A percentile compares a stretch with the other conserved stretches of the same genome.
phyloP scores from a whole-genome alignment of 1,140 invertebrate species.

The Lasioglossum baleicum region DNA sequence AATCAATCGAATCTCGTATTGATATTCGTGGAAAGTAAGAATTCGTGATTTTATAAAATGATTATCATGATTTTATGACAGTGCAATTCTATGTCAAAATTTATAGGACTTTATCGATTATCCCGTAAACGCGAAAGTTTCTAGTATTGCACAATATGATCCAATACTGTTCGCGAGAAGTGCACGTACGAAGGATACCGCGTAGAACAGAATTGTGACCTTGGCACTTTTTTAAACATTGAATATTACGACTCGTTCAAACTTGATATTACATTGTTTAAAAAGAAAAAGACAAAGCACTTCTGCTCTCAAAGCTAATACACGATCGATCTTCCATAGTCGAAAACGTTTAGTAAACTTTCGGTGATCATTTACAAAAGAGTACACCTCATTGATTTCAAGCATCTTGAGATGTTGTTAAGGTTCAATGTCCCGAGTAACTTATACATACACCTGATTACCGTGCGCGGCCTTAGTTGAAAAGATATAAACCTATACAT shows the following conservation, averaged over 20 bases:
- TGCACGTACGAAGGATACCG: slow-evolving; percentile 1
- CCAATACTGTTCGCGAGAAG: slow-evolving; percentile 6
- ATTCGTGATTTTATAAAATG: not conserved
- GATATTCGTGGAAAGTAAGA: not conserved
- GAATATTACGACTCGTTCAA: not conserved
- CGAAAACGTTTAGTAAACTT: not conserved
- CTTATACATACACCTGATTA: too few relatives aligned
- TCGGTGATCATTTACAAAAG: too few relatives aligned
- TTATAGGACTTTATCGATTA: not conserved
- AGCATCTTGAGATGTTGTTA: too few relatives aligned
- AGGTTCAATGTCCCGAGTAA: too few relatives aligned
- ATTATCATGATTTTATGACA: not conserved
- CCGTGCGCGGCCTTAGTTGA: too few relatives aligned
- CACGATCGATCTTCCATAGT: too few relatives aligned
- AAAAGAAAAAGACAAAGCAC: too few relatives aligned
- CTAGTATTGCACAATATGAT: slow-evolving; percentile 40
- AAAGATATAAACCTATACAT: too few relatives aligned
- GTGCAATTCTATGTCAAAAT: not conserved
- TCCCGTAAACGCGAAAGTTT: not conserved
- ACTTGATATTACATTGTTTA: not conserved
- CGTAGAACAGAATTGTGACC: slow-evolving; percentile 10
- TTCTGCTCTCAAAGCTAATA: not conserved
- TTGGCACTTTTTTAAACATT: not conserved
- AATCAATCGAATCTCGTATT: not conserved
- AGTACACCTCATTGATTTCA: too few relatives aligned